phyloP scores from a whole-genome alignment of 2,113 vertebrate genomes.

The Calypte anna region DNA sequence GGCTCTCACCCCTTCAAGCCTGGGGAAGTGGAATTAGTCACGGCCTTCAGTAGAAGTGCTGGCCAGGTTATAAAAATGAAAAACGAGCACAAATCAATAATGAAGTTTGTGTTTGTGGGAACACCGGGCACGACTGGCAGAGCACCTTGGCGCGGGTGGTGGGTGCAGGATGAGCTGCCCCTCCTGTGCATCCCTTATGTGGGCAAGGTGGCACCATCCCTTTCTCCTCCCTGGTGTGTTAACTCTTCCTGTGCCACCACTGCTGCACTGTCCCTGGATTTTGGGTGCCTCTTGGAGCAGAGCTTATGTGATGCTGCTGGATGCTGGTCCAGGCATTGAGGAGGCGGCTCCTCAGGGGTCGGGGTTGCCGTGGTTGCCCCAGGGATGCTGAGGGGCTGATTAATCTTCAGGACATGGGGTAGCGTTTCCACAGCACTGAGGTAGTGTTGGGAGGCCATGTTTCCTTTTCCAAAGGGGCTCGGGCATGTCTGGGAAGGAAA shows the following conservation, averaged over 20 bases:
- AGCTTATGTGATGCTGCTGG: accelerated
- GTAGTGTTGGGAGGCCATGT: background rate
- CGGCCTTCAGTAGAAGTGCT: slow-evolving; percentile 46
- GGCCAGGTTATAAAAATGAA: slow-evolving; percentile 68
- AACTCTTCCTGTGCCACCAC: background rate
- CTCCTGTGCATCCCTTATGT: accelerated
- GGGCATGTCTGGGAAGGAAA: slow-evolving; percentile 46
- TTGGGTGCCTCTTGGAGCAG: background rate
- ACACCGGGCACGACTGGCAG: background rate
- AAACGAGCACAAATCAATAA: slow-evolving; percentile 45
- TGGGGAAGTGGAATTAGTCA: slow-evolving; percentile 65
- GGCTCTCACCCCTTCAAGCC: background rate
- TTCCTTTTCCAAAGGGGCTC: slow-evolving; percentile 40
- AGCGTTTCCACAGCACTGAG: background rate
- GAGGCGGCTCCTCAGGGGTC: background rate
- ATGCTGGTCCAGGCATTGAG: background rate
- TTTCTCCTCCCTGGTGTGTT: accelerated
- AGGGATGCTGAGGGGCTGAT: background rate
- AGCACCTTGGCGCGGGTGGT: background rate
- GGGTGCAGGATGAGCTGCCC: background rate
- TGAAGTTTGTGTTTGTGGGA: slow-evolving; percentile 61
- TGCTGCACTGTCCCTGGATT: background rate
- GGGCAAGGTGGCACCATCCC: background rate
- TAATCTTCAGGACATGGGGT: background rate
- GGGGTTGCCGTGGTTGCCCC: background rate